phyloP scores from a whole-genome alignment of 2,888 invertebrate species.

The Drosophila putrida region DNA sequence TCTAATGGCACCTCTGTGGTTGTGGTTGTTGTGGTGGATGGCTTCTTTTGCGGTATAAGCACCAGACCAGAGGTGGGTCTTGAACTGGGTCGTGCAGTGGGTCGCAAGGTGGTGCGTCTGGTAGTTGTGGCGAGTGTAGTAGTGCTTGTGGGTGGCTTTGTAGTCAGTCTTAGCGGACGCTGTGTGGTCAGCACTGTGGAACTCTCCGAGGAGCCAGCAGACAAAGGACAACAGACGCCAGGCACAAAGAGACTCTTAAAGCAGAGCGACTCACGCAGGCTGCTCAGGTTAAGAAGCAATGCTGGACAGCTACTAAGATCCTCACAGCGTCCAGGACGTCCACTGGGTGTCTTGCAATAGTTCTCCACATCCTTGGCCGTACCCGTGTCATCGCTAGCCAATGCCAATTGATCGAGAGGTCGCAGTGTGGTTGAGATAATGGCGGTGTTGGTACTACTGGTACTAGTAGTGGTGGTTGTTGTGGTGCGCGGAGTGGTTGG shows the following conservation, averaged over 20 bases:
- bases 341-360: constrained; percentile 93
- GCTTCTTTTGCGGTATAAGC: constrained; percentile 84
- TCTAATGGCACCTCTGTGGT: constrained; percentile 84
- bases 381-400: constrained; percentile 85
- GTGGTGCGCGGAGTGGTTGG: constrained; percentile 81
- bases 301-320: constrained; percentile 96
- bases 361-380: constrained; percentile 87
- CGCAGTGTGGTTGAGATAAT: constrained; percentile 41
- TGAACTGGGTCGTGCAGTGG: constrained; percentile 67
- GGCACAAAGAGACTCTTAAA: constrained; percentile 96
- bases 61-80: constrained; percentile 78
- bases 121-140: constrained; percentile 83
- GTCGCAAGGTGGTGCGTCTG: constrained; percentile 77
- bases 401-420: constrained; percentile 79
- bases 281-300: constrained; percentile 91
- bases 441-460: constrained; percentile 28
- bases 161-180: constrained; percentile 81
- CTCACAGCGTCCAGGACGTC: constrained; percentile 92
- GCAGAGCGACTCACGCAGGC: constrained; percentile 93
- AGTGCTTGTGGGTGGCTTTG: constrained; percentile 73
- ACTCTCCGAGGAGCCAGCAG: constrained; percentile 66
- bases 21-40: constrained; percentile 86
- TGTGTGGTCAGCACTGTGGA: constrained; percentile 82
- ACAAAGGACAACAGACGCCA: constrained; percentile 94
- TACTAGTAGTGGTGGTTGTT: constrained; percentile 25